These are phyloP conservation scores for Creontiades dilutus DNA, from an alignment of 2,888 invertebrate genomes.

Conservation along the genomic window DNA sequence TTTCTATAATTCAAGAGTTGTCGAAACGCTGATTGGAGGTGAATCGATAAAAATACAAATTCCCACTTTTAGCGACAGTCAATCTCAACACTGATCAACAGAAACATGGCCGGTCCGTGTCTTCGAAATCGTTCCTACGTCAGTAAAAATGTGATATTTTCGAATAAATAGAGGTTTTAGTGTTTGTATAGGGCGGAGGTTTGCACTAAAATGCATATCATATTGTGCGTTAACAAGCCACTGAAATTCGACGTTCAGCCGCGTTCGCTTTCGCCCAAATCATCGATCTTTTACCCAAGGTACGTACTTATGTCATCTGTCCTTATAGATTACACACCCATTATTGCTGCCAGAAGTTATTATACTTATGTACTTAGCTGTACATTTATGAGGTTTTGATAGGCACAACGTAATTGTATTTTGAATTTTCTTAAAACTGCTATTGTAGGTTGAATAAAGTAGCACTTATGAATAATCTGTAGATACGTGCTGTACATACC, in stretches of 20 bases:
- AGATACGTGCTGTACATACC: no score
- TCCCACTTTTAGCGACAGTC: no score
- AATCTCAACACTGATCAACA: background rate
- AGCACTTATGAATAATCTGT: no score
- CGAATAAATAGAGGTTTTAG: background rate
- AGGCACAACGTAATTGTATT: no score
- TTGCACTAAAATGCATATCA: background rate
- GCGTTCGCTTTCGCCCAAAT: constrained; percentile 29
- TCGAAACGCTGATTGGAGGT: no score
- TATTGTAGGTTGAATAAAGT: no score
- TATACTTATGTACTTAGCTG: no score
- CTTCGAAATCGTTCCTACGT: background rate
- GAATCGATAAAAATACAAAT: no score
- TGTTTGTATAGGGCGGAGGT: background rate
- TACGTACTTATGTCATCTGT: background rate
- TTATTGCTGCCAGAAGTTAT: no score
- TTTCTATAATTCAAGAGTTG: no score
- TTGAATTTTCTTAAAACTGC: no score
- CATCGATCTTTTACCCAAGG: constrained; percentile 39
- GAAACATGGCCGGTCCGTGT: constrained; percentile 36
- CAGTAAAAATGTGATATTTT: background rate
- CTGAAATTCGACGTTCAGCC: background rate
- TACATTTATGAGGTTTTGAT: no score
- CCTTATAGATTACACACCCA: background rate
- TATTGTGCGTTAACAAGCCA: background rate